phyloP scores from a whole-genome alignment of 2,113 vertebrate species.

The Danio rerio region DNA sequence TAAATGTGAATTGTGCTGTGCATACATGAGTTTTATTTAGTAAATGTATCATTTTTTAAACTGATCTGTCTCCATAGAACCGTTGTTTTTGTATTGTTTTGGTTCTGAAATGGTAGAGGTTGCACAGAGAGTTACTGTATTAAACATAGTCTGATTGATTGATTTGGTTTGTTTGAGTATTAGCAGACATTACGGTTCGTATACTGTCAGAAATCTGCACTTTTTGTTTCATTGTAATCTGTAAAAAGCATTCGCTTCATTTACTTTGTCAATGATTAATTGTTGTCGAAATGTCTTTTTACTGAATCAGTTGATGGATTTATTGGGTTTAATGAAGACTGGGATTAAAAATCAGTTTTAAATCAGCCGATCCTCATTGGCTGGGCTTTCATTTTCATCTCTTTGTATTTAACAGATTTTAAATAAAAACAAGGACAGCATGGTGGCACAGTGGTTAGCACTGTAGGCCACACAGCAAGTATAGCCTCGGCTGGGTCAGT shows the following conservation, averaged over 20 bases:
- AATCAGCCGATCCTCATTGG: conserved; percentile 16
- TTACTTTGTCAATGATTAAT: conserved; percentile 3
- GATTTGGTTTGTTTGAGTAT: conserved; percentile 14
- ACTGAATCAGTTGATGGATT: not conserved
- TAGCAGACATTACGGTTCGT: not conserved
- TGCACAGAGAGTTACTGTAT: not conserved
- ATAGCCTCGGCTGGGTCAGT: no score
- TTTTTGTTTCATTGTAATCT: not conserved
- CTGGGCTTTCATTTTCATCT: not conserved
- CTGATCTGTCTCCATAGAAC: no score
- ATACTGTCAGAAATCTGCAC: not conserved
- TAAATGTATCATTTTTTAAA: no score
- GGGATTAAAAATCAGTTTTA: not conserved
- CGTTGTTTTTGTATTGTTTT: not conserved
- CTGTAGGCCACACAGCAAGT: no score
- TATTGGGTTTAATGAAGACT: not conserved
- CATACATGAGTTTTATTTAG: no score
- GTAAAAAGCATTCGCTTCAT: not conserved
- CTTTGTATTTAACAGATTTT: no score
- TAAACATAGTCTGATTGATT: not conserved
- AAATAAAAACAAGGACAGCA: no score
- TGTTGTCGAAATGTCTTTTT: conserved; percentile 19
- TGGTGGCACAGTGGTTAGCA: no score
- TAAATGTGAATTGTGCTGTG: no score
- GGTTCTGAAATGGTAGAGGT: not conserved